Percentiles rank a stretch among this genome's conserved stretches.
Evolutionary conservation across 2,797 vertebrate species (phyloP).

Genomic region (Melopsittacus undulatus): DNA sequence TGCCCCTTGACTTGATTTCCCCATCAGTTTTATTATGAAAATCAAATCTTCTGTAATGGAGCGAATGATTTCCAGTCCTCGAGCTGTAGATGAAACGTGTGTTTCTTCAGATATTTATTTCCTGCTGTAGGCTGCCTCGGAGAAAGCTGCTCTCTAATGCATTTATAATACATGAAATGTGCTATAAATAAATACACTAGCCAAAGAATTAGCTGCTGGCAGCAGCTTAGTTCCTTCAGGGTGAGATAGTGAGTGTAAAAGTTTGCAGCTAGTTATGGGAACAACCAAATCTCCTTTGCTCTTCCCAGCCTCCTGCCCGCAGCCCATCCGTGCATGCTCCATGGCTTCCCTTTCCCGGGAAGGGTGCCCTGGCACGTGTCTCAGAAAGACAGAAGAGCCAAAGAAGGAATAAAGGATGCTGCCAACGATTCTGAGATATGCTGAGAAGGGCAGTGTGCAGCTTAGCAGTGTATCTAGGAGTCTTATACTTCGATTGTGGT

Average conservation of each 20-base stretch:
- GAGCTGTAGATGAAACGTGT: not conserved
- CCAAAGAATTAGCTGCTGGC: constrained; percentile 32
- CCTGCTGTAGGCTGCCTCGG: constrained; percentile 1
- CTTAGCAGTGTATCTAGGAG: not conserved
- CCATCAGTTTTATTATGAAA: not conserved
- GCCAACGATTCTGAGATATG: not conserved
- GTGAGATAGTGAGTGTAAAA: not conserved
- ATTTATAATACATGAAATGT: constrained; percentile 10
- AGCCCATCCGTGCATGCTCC: fast-evolving
- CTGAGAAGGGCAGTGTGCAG: not conserved
- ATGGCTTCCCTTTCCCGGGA: not conserved
- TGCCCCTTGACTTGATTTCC: not conserved
- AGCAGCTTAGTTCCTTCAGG: not conserved
- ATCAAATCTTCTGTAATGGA: not conserved
- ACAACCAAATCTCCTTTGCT: not conserved
- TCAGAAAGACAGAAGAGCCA: not conserved
- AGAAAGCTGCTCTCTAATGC: not conserved
- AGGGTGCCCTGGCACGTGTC: fast-evolving
- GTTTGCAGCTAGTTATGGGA: not conserved
- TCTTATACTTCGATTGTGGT: not conserved
- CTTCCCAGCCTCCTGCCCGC: not conserved
- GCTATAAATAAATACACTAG: constrained; percentile 5
- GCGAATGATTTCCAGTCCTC: not conserved
- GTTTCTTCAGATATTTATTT: constrained; percentile 24
- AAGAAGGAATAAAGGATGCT: not conserved